Evolutionary conservation across 2,113 vertebrate species (phyloP), one percentile per base, ranked within the genome.

Genomic region (Paratilapia polleni): DNA sequence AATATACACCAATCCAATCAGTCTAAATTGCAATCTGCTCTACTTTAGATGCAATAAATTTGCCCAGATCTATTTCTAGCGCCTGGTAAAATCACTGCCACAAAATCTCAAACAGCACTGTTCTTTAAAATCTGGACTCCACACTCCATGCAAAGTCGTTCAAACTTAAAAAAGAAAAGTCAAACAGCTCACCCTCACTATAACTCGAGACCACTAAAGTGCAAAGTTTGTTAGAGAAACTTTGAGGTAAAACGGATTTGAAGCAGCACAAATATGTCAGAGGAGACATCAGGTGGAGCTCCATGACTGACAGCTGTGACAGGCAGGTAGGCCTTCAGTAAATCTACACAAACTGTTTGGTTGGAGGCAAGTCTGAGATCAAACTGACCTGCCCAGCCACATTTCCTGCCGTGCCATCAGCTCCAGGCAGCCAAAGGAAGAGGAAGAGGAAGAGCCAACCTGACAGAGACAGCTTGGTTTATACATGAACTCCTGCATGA

Each of bases 401-500:
- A 54, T 57, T 74, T 90, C 88, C 85, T 79, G 81, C 34, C 5
- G 0, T 1, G 24, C 5, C 63, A 43, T 78, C 79, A 26, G 78
- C 85, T 82, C 24, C 49, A n/a, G 63, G 38, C 66, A 14, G 31
- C n/a, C 22, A 58, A 19, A 80, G 80, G 89, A 85, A 47, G 59
- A 80, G 83, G 86, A 90, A 85, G 78, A 91, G 87, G 84, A 84
- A 76, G 82, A 66, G 64, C 43, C 31, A n/a, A 73, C 57, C 83
- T 81, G 88, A 92, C 91, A 80, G 36, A 85, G 36, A 64, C 81
- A 4, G 56, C 47, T 75, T 84, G 80, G 66, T 82, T 91, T 80
- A 59, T 62, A 88, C 85, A 87, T 70, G 68, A 80, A 84, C 54
- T 41, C 68, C 81, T 49, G 47, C 84, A 87, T 93, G 87, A 91